These are phyloP conservation scores for Epinephelus awoara DNA, from an alignment of 2,797 vertebrate species.

Conservation along the genomic window DNA sequence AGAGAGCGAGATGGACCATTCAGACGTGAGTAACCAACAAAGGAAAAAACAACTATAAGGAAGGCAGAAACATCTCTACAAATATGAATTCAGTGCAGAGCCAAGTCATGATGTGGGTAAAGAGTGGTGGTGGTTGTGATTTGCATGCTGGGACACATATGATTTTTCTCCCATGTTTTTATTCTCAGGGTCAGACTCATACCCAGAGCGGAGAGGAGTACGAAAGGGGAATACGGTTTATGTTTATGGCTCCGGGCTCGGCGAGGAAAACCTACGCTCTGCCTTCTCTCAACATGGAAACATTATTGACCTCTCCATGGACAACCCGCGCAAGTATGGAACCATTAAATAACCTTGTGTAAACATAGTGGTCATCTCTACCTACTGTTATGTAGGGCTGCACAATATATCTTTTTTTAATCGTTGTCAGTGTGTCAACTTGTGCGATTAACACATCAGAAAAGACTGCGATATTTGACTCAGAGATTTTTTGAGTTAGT, in stretches of 20 bases:
- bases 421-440: too few species aligned
- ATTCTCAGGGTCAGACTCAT: constrained; percentile 90
- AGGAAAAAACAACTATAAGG: not conserved
- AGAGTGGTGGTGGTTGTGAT: not conserved
- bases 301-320: constrained; percentile 95
- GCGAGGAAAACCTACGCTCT: constrained; percentile 88
- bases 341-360: not conserved
- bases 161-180: constrained; percentile 4
- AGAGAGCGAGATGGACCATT: constrained; percentile 82
- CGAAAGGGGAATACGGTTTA: constrained; percentile 95
- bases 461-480: too few species aligned
- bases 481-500: too few species aligned
- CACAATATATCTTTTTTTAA: too few species aligned
- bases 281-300: constrained; percentile 92
- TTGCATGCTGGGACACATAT: not conserved
- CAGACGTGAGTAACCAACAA: constrained; percentile 78
- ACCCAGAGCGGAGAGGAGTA: constrained; percentile 89
- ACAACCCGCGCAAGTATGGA: constrained; percentile 91
- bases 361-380: not conserved
- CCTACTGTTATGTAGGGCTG: not conserved
- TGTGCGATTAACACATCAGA: too few species aligned
- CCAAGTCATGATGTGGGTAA: not conserved
- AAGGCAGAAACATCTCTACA: not conserved
- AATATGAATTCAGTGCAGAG: not conserved
- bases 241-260: constrained; percentile 91